Conservation (phyloP, 2,888 invertebrate species). For the Thelaira solivaga region DNA sequence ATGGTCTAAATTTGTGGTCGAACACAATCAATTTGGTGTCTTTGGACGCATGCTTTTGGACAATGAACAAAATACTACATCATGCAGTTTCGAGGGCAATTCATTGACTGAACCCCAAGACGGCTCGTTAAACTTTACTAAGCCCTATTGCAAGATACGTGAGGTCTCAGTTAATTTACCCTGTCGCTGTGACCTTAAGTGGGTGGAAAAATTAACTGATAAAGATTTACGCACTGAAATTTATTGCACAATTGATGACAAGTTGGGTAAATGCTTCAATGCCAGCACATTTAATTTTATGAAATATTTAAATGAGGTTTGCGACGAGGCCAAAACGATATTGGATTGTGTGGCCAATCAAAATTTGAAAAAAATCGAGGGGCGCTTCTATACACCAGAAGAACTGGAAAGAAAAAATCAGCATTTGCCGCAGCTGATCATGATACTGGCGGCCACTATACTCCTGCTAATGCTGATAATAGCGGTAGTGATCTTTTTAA, state of each 20-base stretch:
- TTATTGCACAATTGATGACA: slow-evolving; percentile 71
- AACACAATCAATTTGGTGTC: slow-evolving; percentile 71
- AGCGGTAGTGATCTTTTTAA: slow-evolving; percentile 59
- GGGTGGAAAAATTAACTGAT: slow-evolving; percentile 70
- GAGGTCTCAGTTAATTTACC: slow-evolving; percentile 69
- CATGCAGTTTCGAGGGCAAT: slow-evolving; percentile 74
- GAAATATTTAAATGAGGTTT: slow-evolving; percentile 73
- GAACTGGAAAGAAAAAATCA: slow-evolving; percentile 66
- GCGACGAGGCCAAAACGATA: slow-evolving; percentile 68
- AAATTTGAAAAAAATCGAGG: slow-evolving; percentile 68
- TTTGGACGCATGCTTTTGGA: slow-evolving; percentile 70
- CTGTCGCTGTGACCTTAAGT: slow-evolving; percentile 72
- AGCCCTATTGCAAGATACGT: slow-evolving; percentile 70
- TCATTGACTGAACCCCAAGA: slow-evolving; percentile 69
- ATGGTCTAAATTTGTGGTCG: slow-evolving; percentile 70
- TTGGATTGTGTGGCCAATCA: slow-evolving; percentile 70
- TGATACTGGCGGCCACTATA: slow-evolving; percentile 58
- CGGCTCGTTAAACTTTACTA: slow-evolving; percentile 73
- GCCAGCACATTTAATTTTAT: slow-evolving; percentile 70
- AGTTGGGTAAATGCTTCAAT: slow-evolving; percentile 72
- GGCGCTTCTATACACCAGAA: slow-evolving; percentile 70
- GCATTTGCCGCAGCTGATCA: slow-evolving; percentile 62
- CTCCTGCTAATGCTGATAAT: slow-evolving; percentile 59
- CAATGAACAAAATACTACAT: slow-evolving; percentile 64
- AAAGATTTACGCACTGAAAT: slow-evolving; percentile 73